Evolutionary conservation across 2,113 vertebrate species (phyloP).

Genomic region (Pontoporia blainvillei): DNA sequence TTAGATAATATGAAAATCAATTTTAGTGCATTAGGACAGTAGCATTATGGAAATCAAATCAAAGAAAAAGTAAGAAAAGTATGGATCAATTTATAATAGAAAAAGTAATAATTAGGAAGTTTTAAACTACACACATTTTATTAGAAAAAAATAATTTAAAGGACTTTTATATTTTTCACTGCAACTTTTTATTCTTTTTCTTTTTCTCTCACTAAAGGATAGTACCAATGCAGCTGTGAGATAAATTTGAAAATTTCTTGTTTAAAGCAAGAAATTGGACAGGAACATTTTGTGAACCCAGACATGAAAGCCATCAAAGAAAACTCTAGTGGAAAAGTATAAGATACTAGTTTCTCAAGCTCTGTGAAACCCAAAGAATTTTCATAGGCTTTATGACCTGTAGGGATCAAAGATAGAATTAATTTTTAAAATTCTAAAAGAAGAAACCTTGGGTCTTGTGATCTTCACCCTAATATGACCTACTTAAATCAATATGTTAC

Average conservation of each 20-base stretch:
- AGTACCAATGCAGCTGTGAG: background rate
- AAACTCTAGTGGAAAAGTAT: background rate
- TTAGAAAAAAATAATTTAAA: background rate
- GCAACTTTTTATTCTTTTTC: background rate
- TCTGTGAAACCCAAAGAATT: background rate
- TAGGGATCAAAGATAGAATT: background rate
- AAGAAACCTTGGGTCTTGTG: background rate
- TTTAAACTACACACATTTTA: background rate
- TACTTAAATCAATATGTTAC: background rate
- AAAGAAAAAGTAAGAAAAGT: background rate
- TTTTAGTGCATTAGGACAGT: background rate
- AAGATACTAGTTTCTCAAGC: background rate
- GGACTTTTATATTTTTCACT: background rate
- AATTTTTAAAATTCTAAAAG: background rate
- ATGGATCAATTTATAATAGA: background rate
- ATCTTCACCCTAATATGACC: background rate
- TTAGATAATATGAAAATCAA: background rate
- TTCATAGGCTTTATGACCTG: background rate
- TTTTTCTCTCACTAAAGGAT: background rate
- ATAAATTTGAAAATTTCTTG: background rate
- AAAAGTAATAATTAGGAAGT: background rate
- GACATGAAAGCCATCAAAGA: slow-evolving; percentile 38
- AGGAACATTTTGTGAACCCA: slow-evolving; percentile 23
- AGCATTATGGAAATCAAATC: background rate
- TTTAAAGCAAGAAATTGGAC: slow-evolving; percentile 6